phyloP scores from a whole-genome alignment of 2,113 vertebrate species.

The Phasianus colchicus region DNA sequence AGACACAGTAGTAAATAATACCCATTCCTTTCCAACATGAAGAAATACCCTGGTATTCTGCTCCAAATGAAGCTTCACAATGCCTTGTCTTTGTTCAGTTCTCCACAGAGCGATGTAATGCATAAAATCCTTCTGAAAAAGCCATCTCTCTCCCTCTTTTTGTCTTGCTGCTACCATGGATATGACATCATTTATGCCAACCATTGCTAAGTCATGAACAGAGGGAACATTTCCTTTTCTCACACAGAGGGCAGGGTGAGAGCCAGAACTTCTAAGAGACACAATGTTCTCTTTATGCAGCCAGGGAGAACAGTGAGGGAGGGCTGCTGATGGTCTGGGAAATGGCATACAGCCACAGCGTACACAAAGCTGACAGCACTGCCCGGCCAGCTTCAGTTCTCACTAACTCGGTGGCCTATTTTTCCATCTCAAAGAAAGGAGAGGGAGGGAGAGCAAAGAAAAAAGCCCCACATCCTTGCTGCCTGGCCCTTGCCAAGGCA shows the following conservation, averaged over 20 bases:
- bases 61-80: not conserved
- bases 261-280: slow-evolving; percentile 50
- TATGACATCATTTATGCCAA: slow-evolving; percentile 73
- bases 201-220: slow-evolving; percentile 47
- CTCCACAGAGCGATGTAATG: not conserved
- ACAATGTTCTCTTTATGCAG: slow-evolving; percentile 61
- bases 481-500: not conserved
- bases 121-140: slow-evolving; percentile 26
- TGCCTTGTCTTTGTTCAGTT: slow-evolving; percentile 15
- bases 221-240: slow-evolving; percentile 58
- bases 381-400: not conserved
- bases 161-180: slow-evolving; percentile 72
- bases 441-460: slow-evolving; percentile 3
- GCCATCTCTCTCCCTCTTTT: not conserved
- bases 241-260: not conserved
- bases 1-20: slow-evolving; percentile 8
- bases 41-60: slow-evolving; percentile 2
- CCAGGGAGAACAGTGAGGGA: slow-evolving; percentile 26
- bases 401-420: slow-evolving; percentile 46
- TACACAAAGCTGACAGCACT: slow-evolving; percentile 1
- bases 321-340: slow-evolving; percentile 54
- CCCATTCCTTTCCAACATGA: not conserved
- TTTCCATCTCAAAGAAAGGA: slow-evolving; percentile 40
- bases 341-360: slow-evolving; percentile 42
- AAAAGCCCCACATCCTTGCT: not conserved